A percentile compares a stretch with the other conserved stretches of the same genome.
phyloP scores from a whole-genome alignment of 2,113 vertebrate genomes.

The Herpailurus yagouaroundi region DNA sequence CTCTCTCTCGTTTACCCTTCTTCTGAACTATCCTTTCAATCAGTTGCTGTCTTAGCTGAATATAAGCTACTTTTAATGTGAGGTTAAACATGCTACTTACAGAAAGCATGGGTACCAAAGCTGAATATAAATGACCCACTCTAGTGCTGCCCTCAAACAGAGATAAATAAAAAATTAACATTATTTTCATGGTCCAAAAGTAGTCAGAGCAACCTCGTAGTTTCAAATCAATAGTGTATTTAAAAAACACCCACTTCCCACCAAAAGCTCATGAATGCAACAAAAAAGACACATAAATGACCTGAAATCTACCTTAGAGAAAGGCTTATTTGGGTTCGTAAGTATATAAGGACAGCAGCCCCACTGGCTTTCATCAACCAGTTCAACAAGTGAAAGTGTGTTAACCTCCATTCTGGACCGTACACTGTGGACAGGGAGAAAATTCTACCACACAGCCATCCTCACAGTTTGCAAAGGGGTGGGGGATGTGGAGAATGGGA shows the following conservation, averaged over 20 bases:
- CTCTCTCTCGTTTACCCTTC: neutral
- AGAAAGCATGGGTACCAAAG: neutral
- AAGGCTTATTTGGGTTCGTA: slow-evolving; percentile 32
- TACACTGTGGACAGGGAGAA: neutral
- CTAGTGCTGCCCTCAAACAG: neutral
- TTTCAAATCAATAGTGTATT: slow-evolving; percentile 8
- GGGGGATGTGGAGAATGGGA: neutral
- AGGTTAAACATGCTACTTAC: neutral
- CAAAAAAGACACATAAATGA: slow-evolving; percentile 24
- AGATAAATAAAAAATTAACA: slow-evolving; percentile 32
- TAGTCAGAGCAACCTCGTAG: neutral
- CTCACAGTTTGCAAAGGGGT: neutral
- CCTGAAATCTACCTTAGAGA: slow-evolving; percentile 22
- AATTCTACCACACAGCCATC: neutral
- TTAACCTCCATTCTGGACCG: neutral
- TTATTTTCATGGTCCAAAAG: neutral
- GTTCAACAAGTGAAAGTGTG: neutral
- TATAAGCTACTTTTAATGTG: neutral
- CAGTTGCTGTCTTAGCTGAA: neutral
- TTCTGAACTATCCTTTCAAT: neutral
- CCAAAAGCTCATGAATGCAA: neutral
- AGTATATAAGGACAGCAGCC: slow-evolving; percentile 31
- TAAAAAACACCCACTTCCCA: neutral
- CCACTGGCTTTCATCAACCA: slow-evolving; percentile 19
- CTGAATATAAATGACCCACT: neutral